Evolutionary conservation across 2,888 invertebrate genomes (phyloP), one percentile per base, ranked within the genome.

Genomic region (Melanchra persicariae): DNA sequence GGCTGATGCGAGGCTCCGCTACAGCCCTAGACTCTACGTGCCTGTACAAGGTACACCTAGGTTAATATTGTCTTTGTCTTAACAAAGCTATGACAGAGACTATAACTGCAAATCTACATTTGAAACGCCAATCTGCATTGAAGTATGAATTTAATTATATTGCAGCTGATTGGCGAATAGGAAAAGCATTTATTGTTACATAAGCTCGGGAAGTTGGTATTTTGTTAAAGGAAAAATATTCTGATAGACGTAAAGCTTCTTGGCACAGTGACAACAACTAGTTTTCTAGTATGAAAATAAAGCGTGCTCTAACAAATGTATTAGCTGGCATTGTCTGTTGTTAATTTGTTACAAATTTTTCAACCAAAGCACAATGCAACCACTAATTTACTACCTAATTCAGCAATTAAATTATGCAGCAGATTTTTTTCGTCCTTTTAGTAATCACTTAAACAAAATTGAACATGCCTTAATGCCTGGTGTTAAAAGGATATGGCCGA

Each of bases 401-500:
- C 30, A 30, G 12, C 30, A 40, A 15, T 5, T 30, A 19, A 17
- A 72, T 34, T 4, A 40, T 17, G 40, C 15, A 40, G 30, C 12
- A 43, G 26, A 10, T 12, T 59, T 58, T 26, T 2, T 57, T 75
- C 12, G 8, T 49, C 22, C 1, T 51, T 58, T 51, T 72, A 49
- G 19, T 57, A 58, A 69, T 69, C 51, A 22, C 30, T 73, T 58
- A 58, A 68, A 45, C 8, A 55, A 59, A 60, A 49, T 26, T 34
- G 43, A 58, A 52, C 58, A 49, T n/a, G 26, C 26, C 49, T 51
- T 55, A 51, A 43, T 19, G 43, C 9, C 24, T 15, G 26, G 54
- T 64, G n/a, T 55, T 73, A 57, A 76, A 73, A 79, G 79, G 55
- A 60, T 79, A 64, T 40, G 24, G 55, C 30, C 24, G 24, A 59